A percentile compares a stretch with the other conserved stretches of the same genome.
These are phyloP conservation scores for Sylvia borin DNA, from an alignment of 2,797 vertebrate genomes.

Conservation along the genomic window DNA sequence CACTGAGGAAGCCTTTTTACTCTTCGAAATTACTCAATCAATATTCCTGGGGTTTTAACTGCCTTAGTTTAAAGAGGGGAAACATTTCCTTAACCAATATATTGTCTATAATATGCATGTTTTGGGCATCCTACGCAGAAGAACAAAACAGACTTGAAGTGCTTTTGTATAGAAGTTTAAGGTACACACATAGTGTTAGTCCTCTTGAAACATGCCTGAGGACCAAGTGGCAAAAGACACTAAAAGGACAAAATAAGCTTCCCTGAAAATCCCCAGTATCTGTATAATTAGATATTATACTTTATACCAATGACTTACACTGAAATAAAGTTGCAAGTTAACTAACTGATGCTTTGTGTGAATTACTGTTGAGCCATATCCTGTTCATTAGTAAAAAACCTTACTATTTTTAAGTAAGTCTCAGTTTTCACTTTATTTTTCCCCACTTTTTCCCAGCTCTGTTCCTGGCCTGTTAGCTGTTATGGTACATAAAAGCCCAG, in stretches of 20 bases:
- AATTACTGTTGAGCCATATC: not conserved
- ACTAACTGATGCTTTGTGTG: constrained; percentile 1
- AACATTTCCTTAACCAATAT: constrained; percentile 52
- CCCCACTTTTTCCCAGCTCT: not conserved
- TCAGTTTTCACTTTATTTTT: not conserved
- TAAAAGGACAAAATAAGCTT: constrained; percentile 65
- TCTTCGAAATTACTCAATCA: constrained; percentile 34
- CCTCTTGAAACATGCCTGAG: constrained; percentile 39
- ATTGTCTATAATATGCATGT: constrained; percentile 69
- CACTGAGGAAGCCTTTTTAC: constrained; percentile 32
- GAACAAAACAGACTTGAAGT: constrained; percentile 34
- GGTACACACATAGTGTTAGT: constrained; percentile 41
- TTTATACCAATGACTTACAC: constrained; percentile 54
- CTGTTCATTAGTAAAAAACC: not conserved
- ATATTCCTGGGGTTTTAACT: constrained; percentile 44
- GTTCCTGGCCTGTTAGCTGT: not conserved
- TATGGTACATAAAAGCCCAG: not conserved
- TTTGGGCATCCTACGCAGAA: constrained; percentile 52
- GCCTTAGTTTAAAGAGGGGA: constrained; percentile 62
- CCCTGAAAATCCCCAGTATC: constrained; percentile 47
- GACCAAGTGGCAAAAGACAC: constrained; percentile 51
- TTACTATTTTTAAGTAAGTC: not conserved
- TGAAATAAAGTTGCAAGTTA: constrained; percentile 59
- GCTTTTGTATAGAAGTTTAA: constrained; percentile 48
- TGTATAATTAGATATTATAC: constrained; percentile 59